These are phyloP conservation scores for Camarhynchus parvulus DNA, from an alignment of 2,113 vertebrate genomes.

Conservation along the genomic window DNA sequence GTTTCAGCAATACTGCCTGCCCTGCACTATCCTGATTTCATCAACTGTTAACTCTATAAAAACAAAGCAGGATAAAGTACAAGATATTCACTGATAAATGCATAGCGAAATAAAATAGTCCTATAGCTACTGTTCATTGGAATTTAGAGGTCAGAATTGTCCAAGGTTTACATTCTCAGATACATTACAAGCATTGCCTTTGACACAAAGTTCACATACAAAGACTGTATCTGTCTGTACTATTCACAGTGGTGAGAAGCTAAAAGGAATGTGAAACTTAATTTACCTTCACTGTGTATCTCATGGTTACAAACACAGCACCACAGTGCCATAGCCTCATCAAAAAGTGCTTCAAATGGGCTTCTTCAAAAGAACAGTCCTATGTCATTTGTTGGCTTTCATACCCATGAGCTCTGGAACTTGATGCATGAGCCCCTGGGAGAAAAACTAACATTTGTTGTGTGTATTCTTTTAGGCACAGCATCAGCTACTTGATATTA, in stretches of 20 bases:
- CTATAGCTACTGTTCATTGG: slow-evolving; percentile 61
- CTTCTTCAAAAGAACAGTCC: background rate
- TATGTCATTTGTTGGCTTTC: background rate
- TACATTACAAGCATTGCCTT: background rate
- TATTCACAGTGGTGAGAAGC: background rate
- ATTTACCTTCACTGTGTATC: background rate
- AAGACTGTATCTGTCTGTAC: background rate
- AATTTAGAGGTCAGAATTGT: slow-evolving; percentile 44
- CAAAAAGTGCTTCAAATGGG: background rate
- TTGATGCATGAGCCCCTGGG: background rate
- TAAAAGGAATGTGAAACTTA: background rate
- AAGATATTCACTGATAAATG: slow-evolving; percentile 62
- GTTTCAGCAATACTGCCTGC: background rate
- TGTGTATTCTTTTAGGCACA: background rate
- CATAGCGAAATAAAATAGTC: slow-evolving; percentile 45
- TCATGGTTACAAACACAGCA: background rate
- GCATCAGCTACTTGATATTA: background rate
- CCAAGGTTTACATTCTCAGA: slow-evolving; percentile 48
- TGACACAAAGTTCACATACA: background rate
- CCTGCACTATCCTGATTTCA: slow-evolving; percentile 46
- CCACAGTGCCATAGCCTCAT: background rate
- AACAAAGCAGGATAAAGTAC: slow-evolving; percentile 72
- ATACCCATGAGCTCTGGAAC: background rate
- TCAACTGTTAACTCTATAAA: slow-evolving; percentile 68
- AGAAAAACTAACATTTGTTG: background rate